Evolutionary conservation across 1,140 invertebrate species (phyloP).

Genomic region (Eurosta solidaginis): DNA sequence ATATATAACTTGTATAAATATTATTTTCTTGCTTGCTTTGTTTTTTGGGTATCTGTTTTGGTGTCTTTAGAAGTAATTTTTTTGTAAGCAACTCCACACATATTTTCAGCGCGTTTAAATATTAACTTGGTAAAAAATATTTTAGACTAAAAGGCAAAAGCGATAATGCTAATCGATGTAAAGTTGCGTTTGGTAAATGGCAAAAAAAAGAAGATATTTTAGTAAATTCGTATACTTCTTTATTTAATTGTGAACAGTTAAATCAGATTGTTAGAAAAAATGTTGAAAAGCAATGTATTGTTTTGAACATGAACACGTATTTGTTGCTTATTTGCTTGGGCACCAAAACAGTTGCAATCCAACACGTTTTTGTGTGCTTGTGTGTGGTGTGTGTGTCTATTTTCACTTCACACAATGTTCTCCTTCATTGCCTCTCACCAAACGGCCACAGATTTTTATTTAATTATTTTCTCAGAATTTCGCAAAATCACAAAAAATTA

Average conservation of each 20-base stretch:
- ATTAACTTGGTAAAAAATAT: not conserved
- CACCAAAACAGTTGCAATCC: slow-evolving; percentile 69
- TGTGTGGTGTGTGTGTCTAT: not conserved
- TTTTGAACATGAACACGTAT: no score
- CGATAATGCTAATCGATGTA: not conserved
- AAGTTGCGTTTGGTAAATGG: slow-evolving; percentile 28
- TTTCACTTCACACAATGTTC: slow-evolving; percentile 40
- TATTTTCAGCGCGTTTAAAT: slow-evolving; percentile 1
- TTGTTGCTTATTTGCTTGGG: slow-evolving; percentile 59
- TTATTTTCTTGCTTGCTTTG: slow-evolving; percentile 29
- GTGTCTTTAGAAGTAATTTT: slow-evolving; percentile 33
- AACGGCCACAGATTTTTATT: slow-evolving; percentile 39
- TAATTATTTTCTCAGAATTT: slow-evolving; percentile 31
- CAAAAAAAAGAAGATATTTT: not conserved
- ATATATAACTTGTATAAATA: slow-evolving; percentile 28
- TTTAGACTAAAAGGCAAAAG: not conserved
- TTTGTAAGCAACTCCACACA: not conserved
- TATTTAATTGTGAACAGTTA: no score
- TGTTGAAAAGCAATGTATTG: no score
- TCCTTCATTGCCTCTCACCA: slow-evolving; percentile 44
- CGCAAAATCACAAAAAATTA: slow-evolving; percentile 16
- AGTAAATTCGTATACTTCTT: no score
- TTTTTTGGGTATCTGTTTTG: slow-evolving; percentile 34
- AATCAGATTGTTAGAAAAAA: no score
- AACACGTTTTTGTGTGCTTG: not conserved